phyloP scores from a whole-genome alignment of 2,888 invertebrate genomes.

The Ichneumon xanthorius region DNA sequence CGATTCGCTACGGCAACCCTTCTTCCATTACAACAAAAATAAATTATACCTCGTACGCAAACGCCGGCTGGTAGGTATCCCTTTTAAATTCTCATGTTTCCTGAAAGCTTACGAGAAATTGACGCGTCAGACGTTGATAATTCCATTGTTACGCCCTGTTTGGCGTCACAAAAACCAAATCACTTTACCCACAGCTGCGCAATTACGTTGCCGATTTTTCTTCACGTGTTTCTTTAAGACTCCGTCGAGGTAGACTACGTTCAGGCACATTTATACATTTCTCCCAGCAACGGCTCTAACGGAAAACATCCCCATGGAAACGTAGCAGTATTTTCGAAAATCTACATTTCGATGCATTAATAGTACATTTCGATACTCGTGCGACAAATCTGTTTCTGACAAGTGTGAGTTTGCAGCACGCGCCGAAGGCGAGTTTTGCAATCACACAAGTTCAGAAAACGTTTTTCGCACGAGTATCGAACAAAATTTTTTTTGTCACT shows the following conservation, averaged over 20 bases:
- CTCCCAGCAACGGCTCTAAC: neutral
- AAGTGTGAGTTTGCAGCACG: too few species aligned
- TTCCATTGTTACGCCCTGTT: conserved; percentile 26
- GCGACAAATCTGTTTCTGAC: too few species aligned
- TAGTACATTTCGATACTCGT: too few species aligned
- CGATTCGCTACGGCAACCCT: conserved; percentile 24
- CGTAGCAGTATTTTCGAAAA: too few species aligned
- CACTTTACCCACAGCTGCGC: neutral
- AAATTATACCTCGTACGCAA: neutral
- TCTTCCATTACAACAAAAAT: conserved; percentile 26
- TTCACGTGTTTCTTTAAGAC: neutral
- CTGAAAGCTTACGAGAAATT: conserved; percentile 33
- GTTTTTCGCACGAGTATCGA: too few species aligned
- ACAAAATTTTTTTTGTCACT: too few species aligned
- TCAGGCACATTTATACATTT: conserved; percentile 4
- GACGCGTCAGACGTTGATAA: conserved; percentile 28
- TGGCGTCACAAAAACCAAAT: conserved; percentile 36
- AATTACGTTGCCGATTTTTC: conserved; percentile 2
- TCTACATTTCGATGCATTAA: too few species aligned
- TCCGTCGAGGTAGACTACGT: neutral
- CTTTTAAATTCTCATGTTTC: conserved; percentile 17
- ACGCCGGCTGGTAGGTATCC: neutral
- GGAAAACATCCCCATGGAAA: neutral
- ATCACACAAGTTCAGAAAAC: too few species aligned
- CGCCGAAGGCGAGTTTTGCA: too few species aligned